Percentiles rank a stretch among this genome's conserved stretches.
phyloP scores from a whole-genome alignment of 2,113 vertebrate genomes.

The Neoarius graeffei region DNA sequence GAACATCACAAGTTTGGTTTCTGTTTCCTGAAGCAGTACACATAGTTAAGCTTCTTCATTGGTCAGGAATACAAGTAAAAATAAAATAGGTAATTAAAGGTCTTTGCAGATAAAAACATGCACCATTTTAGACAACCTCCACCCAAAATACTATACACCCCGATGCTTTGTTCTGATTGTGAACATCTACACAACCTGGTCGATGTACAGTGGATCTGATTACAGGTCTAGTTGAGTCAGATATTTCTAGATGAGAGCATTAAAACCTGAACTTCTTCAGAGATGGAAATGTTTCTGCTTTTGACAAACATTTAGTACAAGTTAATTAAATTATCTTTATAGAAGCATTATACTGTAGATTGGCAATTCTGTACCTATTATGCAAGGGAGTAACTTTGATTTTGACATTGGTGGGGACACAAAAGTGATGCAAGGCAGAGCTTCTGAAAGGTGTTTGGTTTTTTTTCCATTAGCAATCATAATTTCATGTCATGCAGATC shows the following conservation, averaged over 20 bases:
- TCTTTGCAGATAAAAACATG: neutral
- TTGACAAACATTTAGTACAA: neutral
- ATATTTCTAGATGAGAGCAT: neutral
- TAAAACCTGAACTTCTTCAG: neutral
- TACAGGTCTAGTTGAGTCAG: neutral
- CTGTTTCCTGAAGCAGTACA: conserved; percentile 51
- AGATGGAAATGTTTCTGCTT: neutral
- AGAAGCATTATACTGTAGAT: neutral
- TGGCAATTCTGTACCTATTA: neutral
- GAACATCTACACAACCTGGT: neutral
- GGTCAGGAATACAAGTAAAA: conserved; percentile 14
- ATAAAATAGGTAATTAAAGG: too few species aligned
- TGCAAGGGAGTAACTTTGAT: too few species aligned
- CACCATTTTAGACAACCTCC: conserved; percentile 37
- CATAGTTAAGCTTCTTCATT: conserved; percentile 55
- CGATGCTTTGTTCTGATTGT: neutral
- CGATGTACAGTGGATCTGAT: neutral
- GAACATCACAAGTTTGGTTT: conserved; percentile 47
- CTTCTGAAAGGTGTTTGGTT: too few species aligned
- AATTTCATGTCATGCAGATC: too few species aligned
- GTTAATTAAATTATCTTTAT: neutral
- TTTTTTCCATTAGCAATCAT: too few species aligned
- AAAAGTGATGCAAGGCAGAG: too few species aligned
- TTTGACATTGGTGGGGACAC: too few species aligned
- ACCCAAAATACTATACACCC: conserved; percentile 17